These are phyloP conservation scores for Gambusia affinis DNA, from an alignment of 2,113 vertebrate genomes.

Conservation along the genomic window DNA sequence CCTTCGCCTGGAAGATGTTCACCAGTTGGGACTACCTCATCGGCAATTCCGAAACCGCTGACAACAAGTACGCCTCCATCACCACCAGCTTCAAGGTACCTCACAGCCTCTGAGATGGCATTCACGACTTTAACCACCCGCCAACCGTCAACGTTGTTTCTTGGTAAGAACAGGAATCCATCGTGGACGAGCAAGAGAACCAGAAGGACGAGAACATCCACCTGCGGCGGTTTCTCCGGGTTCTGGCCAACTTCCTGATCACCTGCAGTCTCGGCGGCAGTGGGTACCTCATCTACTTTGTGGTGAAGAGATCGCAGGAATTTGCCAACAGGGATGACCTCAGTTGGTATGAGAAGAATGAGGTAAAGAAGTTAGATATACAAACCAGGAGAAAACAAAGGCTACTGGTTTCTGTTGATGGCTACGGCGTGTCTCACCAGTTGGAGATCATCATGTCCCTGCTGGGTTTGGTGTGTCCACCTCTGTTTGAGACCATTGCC, in stretches of 20 bases:
- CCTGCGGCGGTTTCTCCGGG: constrained; percentile 90
- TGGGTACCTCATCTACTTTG: constrained; percentile 98
- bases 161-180: constrained; percentile 87
- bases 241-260: constrained; percentile 93
- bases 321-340: constrained; percentile 89
- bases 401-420: background rate
- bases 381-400: no score
- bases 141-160: background rate
- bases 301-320: constrained; percentile 95
- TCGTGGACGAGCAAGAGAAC: constrained; percentile 98
- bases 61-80: constrained; percentile 97
- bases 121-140: background rate
- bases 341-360: constrained; percentile 98
- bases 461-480: constrained; percentile 95
- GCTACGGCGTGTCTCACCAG: constrained; percentile 38
- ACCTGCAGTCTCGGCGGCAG: constrained; percentile 95
- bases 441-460: constrained; percentile 85
- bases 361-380: constrained; percentile 79
- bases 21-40: constrained; percentile 99
- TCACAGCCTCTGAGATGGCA: background rate
- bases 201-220: constrained; percentile 98
- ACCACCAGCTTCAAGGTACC: constrained; percentile 98
- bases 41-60: constrained; percentile 94
- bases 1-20: constrained; percentile 99
- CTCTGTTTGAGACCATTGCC: constrained; percentile 96